These are phyloP conservation scores for Temnothorax longispinosus DNA, from an alignment of 1,140 invertebrate genomes.

Conservation along the genomic window DNA sequence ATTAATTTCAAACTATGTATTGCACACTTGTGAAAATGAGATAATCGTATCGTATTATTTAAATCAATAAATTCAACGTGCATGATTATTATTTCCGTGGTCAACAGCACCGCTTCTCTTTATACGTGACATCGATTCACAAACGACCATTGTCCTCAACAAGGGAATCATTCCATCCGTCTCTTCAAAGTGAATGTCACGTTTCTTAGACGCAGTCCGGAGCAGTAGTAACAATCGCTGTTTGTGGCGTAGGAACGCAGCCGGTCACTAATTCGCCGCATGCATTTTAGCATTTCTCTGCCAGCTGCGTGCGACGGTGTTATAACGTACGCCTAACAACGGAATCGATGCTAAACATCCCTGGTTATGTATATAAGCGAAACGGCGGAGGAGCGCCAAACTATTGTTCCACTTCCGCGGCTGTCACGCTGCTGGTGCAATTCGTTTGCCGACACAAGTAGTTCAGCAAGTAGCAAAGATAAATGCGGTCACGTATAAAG, in stretches of 20 bases:
- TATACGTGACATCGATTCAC: constrained; percentile 12
- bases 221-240: constrained; percentile 14
- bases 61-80: neutral
- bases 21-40: neutral
- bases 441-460: constrained; percentile 66
- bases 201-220: constrained; percentile 41
- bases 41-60: neutral
- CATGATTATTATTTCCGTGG: neutral
- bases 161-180: constrained; percentile 34
- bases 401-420: constrained; percentile 62
- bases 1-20: neutral
- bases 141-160: constrained; percentile 41
- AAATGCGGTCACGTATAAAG: constrained; percentile 66
- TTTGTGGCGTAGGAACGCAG: neutral
- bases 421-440: constrained; percentile 36
- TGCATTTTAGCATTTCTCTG: constrained; percentile 59
- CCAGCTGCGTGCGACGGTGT: constrained; percentile 52
- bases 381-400: constrained; percentile 35
- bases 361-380: constrained; percentile 31
- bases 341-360: constrained; percentile 63
- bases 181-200: constrained; percentile 40
- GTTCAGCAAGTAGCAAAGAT: constrained; percentile 55
- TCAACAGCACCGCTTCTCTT: neutral
- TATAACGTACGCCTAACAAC: constrained; percentile 38
- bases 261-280: constrained; percentile 37